Percentiles rank a stretch among this genome's conserved stretches.
Evolutionary conservation across 2,797 vertebrate species (phyloP).

Genomic region (Eulemur rubriventer): DNA sequence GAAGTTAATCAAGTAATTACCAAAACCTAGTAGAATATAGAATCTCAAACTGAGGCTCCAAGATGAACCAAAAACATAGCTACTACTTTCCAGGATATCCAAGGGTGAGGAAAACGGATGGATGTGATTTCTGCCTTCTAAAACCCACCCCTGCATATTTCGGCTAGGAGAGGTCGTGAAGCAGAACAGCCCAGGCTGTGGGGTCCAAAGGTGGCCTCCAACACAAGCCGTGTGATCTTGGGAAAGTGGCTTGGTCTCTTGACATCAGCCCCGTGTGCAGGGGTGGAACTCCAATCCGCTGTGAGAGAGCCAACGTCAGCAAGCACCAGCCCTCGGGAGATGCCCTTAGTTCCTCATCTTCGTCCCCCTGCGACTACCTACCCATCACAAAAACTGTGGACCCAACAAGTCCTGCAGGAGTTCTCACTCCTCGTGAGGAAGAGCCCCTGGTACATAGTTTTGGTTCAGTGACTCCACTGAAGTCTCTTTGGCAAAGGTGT

Average conservation of each 20-base stretch:
- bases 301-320: neutral
- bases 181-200: neutral
- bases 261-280: neutral
- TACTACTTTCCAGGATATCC: accelerated
- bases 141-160: accelerated
- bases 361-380: neutral
- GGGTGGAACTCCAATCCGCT: accelerated
- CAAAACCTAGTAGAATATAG: neutral
- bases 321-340: neutral
- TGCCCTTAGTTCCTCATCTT: neutral
- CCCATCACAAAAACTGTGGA: no score
- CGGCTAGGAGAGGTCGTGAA: accelerated
- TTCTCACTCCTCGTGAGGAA: neutral
- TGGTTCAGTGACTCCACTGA: neutral
- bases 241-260: neutral
- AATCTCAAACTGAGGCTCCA: neutral
- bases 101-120: neutral
- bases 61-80: neutral
- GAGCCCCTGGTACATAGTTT: accelerated
- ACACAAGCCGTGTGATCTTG: accelerated
- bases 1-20: neutral
- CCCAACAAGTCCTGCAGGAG: neutral
- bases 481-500: neutral
- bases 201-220: neutral
- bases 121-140: neutral